Percentiles rank a stretch among this genome's conserved stretches.
These are phyloP conservation scores for Artemia sinica DNA, from an alignment of 2,888 invertebrate species.

Conservation along the genomic window DNA sequence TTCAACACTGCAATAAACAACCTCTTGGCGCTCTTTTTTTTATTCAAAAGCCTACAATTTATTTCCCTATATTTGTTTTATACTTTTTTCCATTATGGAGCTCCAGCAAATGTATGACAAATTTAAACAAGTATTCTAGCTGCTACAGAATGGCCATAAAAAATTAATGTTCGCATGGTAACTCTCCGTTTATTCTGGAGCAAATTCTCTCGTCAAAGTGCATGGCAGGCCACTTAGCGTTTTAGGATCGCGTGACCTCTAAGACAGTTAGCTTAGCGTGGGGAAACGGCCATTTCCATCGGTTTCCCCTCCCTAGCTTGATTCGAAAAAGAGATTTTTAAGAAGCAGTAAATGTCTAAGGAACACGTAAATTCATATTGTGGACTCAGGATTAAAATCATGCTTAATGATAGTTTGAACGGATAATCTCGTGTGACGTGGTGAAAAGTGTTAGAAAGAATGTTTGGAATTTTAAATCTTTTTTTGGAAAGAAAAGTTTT, in stretches of 20 bases:
- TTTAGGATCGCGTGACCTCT: neutral
- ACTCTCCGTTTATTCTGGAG: neutral
- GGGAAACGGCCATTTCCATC: constrained; percentile 11
- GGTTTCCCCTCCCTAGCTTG: neutral
- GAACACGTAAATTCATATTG: neutral
- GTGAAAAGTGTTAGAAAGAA: no score
- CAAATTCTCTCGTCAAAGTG: constrained; percentile 12
- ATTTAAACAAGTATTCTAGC: no score
- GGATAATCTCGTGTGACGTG: neutral
- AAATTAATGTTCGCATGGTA: neutral
- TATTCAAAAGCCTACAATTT: no score
- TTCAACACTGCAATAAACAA: no score
- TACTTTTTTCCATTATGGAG: no score
- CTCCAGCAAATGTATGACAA: no score
- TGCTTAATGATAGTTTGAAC: neutral
- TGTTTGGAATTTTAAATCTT: no score
- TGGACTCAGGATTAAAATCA: constrained; percentile 1
- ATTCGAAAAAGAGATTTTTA: constrained; percentile 7
- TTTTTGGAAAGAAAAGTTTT: no score
- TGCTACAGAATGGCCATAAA: no score
- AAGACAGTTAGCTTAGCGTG: constrained; percentile 12
- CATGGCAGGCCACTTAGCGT: constrained; percentile 7
- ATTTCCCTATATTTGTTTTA: no score
- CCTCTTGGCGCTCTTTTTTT: no score
- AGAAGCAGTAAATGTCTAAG: neutral